phyloP scores from a whole-genome alignment of 2,113 vertebrate genomes.

The Telmatochromis brachygnathus region DNA sequence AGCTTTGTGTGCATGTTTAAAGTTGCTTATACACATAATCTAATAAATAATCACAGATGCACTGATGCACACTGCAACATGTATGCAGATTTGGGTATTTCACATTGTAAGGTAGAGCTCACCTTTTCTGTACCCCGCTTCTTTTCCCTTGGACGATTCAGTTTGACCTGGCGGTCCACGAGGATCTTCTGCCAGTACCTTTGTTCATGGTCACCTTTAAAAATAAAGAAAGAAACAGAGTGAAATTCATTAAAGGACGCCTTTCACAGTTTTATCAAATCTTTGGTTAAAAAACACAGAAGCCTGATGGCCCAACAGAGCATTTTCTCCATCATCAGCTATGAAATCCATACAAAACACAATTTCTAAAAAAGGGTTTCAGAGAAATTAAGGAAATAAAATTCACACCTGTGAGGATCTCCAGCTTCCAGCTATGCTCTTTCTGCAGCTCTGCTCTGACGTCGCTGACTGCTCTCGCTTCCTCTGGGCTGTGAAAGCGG shows the following conservation, averaged over 20 bases:
- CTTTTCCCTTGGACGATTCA: conserved; percentile 94
- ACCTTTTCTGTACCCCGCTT: conserved; percentile 93
- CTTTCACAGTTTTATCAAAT: neutral
- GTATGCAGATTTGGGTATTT: neutral
- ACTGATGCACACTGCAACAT: neutral
- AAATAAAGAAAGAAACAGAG: neutral
- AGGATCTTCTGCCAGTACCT: conserved; percentile 99
- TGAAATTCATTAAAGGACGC: neutral
- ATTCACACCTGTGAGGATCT: conserved; percentile 82
- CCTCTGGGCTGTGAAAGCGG: conserved; percentile 80
- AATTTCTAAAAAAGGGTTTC: neutral
- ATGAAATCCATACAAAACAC: neutral
- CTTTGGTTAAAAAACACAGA: neutral
- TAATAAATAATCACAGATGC: neutral
- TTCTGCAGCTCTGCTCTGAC: conserved; percentile 72
- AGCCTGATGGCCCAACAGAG: neutral
- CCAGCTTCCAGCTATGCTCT: conserved; percentile 83
- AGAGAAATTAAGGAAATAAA: neutral
- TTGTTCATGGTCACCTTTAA: conserved; percentile 86
- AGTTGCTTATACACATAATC: neutral
- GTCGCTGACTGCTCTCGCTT: conserved; percentile 72
- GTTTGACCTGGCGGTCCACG: conserved; percentile 92
- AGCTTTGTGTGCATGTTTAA: neutral
- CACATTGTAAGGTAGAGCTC: neutral
- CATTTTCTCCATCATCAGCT: neutral